phyloP scores from a whole-genome alignment of 2,113 vertebrate genomes.

The Pteropus alecto region DNA sequence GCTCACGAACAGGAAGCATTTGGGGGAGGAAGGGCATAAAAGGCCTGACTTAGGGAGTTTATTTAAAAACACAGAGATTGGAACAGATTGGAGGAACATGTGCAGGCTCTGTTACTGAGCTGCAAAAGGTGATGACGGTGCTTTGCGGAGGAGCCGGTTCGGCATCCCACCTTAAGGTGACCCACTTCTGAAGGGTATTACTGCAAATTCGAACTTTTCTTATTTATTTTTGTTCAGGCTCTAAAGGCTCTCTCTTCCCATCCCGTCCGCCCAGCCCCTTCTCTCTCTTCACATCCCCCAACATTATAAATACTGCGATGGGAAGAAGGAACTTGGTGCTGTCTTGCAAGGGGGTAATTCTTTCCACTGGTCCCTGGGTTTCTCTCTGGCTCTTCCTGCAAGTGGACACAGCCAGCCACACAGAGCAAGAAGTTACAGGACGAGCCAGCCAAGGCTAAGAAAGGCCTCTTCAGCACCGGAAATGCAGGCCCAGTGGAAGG shows the following conservation, averaged over 20 bases:
- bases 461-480: background rate
- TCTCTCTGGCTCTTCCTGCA: background rate
- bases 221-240: background rate
- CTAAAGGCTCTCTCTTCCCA: background rate
- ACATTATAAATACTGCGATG: background rate
- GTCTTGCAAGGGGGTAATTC: background rate
- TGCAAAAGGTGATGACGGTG: background rate
- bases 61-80: background rate
- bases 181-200: background rate
- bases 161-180: background rate
- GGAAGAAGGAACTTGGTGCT: too few relatives aligned
- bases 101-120: background rate
- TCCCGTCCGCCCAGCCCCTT: too few relatives aligned
- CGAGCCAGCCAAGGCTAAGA: background rate
- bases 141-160: background rate
- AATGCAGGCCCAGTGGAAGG: background rate
- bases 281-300: background rate
- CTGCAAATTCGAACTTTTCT: background rate
- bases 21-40: background rate
- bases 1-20: fast-evolving
- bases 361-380: background rate
- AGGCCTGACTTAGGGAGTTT: background rate
- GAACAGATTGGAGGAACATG: background rate
- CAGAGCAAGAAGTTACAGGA: background rate
- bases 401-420: background rate